Percentiles rank a stretch among this genome's conserved stretches.
phyloP scores from a whole-genome alignment of 1,140 invertebrate genomes.

The Calosoma granatense region DNA sequence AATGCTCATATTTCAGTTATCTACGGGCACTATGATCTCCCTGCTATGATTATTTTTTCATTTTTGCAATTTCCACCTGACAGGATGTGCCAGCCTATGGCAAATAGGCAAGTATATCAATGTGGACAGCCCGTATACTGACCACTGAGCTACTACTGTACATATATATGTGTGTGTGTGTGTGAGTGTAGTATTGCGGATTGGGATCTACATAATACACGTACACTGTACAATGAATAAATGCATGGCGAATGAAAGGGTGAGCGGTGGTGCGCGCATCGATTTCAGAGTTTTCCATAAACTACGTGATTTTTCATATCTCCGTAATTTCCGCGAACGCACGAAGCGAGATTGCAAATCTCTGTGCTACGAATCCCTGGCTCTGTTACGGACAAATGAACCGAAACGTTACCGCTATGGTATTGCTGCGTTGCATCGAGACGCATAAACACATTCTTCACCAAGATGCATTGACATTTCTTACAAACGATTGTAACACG shows the following conservation, averaged over 20 bases:
- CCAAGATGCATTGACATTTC: too few relatives aligned
- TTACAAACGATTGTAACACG: too few relatives aligned
- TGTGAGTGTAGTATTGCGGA: too few relatives aligned
- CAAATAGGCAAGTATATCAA: neutral
- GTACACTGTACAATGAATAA: conserved; percentile 4
- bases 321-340: conserved; percentile 6
- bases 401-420: neutral
- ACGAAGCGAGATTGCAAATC: conserved; percentile 4
- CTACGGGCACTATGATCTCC: too few relatives aligned
- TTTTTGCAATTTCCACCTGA: too few relatives aligned
- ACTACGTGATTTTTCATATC: conserved; percentile 8
- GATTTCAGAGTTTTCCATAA: conserved; percentile 8
- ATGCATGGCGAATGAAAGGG: neutral
- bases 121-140: neutral
- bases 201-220: conserved; percentile 1
- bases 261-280: neutral
- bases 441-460: too few relatives aligned
- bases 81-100: too few relatives aligned
- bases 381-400: neutral
- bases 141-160: conserved; percentile 3
- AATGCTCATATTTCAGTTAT: too few relatives aligned
- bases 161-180: too few relatives aligned
- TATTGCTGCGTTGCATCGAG: neutral
- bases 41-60: too few relatives aligned
- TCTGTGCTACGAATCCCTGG: neutral